phyloP scores from a whole-genome alignment of 1,140 invertebrate species.

The Brachystomella parvula region DNA sequence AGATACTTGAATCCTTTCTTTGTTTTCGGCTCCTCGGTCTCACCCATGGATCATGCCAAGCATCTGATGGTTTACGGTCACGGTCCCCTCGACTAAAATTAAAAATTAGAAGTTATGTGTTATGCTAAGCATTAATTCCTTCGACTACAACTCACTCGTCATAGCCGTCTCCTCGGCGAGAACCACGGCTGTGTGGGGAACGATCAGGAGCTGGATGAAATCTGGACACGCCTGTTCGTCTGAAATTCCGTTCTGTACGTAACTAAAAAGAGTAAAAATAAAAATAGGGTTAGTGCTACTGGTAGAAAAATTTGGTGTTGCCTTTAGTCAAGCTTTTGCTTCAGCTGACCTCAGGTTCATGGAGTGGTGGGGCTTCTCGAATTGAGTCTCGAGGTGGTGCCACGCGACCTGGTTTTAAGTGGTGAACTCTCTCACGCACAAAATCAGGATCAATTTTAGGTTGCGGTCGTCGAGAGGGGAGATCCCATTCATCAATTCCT shows the following conservation, averaged over 20 bases:
- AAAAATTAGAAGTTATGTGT: too few relatives aligned
- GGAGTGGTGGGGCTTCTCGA: slow-evolving; percentile 29
- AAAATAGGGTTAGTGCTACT: too few relatives aligned
- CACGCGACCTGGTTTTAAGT: slow-evolving; percentile 18
- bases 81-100: slow-evolving; percentile 15
- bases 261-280: slow-evolving; percentile 13
- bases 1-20: slow-evolving; percentile 40
- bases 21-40: slow-evolving; percentile 50
- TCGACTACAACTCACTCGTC: slow-evolving; percentile 13
- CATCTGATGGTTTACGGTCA: slow-evolving; percentile 49
- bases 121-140: too few relatives aligned
- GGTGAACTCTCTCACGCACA: slow-evolving; percentile 33
- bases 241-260: slow-evolving; percentile 28
- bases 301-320: not conserved
- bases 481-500: slow-evolving; percentile 10
- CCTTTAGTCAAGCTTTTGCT: too few relatives aligned
- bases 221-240: slow-evolving; percentile 17
- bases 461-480: slow-evolving; percentile 3
- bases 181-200: slow-evolving; percentile 14
- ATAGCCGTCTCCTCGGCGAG: slow-evolving; percentile 12
- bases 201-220: slow-evolving; percentile 8
- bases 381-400: slow-evolving; percentile 29
- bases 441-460: slow-evolving; percentile 31
- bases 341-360: slow-evolving; percentile 31
- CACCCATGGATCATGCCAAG: slow-evolving; percentile 93